phyloP scores from a whole-genome alignment of 2,797 vertebrate species.

The Aulostomus chinensis region DNA sequence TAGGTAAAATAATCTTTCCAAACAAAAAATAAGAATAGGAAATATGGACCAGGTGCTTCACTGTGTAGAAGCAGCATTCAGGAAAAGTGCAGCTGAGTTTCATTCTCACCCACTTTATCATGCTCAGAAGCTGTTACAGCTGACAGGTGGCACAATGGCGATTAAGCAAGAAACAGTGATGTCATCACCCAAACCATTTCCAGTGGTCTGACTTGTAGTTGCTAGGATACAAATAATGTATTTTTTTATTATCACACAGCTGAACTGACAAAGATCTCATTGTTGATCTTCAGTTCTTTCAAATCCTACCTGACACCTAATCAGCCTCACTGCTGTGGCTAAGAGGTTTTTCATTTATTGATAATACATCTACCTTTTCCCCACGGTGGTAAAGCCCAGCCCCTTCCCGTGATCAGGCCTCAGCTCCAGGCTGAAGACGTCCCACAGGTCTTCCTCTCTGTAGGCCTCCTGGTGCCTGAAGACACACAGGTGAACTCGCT shows the following conservation, averaged over 20 bases:
- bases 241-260: no score
- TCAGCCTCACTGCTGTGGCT: no score
- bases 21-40: background rate
- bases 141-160: background rate
- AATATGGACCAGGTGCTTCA: background rate
- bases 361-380: slow-evolving; percentile 88
- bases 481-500: slow-evolving; percentile 85
- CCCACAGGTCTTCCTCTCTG: slow-evolving; percentile 89
- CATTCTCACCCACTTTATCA: background rate
- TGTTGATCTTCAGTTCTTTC: no score
- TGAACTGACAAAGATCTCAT: no score
- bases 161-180: background rate
- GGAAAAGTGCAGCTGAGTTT: background rate
- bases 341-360: background rate
- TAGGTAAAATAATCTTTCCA: no score
- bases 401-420: slow-evolving; percentile 84
- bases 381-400: slow-evolving; percentile 89
- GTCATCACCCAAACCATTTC: background rate
- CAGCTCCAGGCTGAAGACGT: slow-evolving; percentile 88
- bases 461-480: slow-evolving; percentile 89
- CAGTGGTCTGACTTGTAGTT: no score
- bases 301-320: no score
- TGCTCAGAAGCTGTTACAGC: no score
- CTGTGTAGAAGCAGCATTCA: background rate
- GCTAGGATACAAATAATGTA: no score